A percentile compares a stretch with the other conserved stretches of the same genome.
Evolutionary conservation across 1,140 invertebrate genomes (phyloP).

Genomic region (Anoplolepis gracilipes): DNA sequence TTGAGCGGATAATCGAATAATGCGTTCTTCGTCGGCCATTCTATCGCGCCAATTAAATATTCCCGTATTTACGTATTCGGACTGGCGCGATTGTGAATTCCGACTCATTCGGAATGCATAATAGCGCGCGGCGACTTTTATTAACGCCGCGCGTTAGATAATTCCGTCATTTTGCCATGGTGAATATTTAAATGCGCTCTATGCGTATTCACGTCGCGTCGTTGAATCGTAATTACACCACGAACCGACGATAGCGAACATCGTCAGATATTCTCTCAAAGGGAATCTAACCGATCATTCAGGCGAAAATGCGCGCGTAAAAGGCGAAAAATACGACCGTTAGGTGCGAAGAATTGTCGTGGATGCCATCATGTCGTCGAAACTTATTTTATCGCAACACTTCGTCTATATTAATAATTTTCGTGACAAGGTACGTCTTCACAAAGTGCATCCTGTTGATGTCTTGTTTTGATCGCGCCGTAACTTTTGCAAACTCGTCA

Average conservation of each 20-base stretch:
- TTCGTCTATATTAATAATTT: constrained; percentile 16
- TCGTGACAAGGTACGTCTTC: constrained; percentile 1
- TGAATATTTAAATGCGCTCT: constrained; percentile 49
- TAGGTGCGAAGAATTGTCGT: background rate
- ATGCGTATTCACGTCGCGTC: constrained; percentile 38
- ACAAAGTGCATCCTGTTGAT: constrained; percentile 1
- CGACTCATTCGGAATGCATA: constrained; percentile 37
- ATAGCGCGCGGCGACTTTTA: constrained; percentile 41
- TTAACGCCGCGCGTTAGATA: constrained; percentile 46
- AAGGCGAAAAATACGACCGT: constrained; percentile 9
- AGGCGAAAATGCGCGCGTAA: constrained; percentile 20
- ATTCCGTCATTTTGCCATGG: constrained; percentile 44
- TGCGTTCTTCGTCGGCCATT: constrained; percentile 35
- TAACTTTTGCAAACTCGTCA: constrained; percentile 17
- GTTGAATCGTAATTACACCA: constrained; percentile 32
- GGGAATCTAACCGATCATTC: background rate
- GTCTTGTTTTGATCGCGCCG: constrained; percentile 37
- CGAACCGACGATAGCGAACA: background rate
- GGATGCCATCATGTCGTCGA: constrained; percentile 1
- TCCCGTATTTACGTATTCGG: constrained; percentile 50
- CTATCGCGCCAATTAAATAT: constrained; percentile 60
- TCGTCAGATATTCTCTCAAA: constrained; percentile 9
- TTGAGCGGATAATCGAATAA: constrained; percentile 55
- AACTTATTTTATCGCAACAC: constrained; percentile 37
- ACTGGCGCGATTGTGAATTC: constrained; percentile 55